phyloP scores from a whole-genome alignment of 1,140 invertebrate genomes.

The Asobara japonica region DNA sequence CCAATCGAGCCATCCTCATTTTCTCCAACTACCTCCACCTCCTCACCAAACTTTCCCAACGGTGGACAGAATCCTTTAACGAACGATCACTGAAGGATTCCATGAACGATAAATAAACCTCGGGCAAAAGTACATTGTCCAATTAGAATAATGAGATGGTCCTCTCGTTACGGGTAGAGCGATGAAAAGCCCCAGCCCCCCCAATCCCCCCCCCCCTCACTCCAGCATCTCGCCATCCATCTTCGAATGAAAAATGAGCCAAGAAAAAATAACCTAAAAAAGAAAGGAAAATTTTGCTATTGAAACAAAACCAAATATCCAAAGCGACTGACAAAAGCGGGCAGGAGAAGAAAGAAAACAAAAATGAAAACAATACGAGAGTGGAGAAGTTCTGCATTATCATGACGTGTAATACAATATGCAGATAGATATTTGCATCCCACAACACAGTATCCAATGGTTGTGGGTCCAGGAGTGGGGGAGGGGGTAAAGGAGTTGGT shows the following conservation, averaged over 20 bases:
- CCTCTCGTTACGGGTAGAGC: slow-evolving; percentile 38
- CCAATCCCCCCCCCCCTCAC: not conserved
- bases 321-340: not conserved
- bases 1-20: not conserved
- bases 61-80: slow-evolving; percentile 35
- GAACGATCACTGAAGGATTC: slow-evolving; percentile 28
- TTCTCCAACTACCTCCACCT: not conserved
- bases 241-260: slow-evolving; percentile 53
- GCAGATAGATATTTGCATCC: slow-evolving; percentile 60
- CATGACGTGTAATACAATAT: slow-evolving; percentile 60
- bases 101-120: slow-evolving; percentile 44
- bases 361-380: slow-evolving; percentile 8
- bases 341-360: not conserved
- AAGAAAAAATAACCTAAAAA: not conserved
- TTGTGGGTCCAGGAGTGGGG: slow-evolving; percentile 33
- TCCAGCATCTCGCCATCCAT: not conserved
- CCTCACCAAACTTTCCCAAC: slow-evolving; percentile 2
- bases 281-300: not conserved
- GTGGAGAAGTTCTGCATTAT: slow-evolving; percentile 45
- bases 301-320: not conserved
- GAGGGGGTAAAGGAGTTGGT: slow-evolving; percentile 28
- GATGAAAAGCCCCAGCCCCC: not conserved
- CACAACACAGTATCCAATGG: slow-evolving; percentile 35
- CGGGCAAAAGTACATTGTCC: slow-evolving; percentile 52
- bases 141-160: slow-evolving; percentile 63